Conservation (phyloP, 1,140 invertebrate genomes). For the Tribolium castaneum region DNA sequence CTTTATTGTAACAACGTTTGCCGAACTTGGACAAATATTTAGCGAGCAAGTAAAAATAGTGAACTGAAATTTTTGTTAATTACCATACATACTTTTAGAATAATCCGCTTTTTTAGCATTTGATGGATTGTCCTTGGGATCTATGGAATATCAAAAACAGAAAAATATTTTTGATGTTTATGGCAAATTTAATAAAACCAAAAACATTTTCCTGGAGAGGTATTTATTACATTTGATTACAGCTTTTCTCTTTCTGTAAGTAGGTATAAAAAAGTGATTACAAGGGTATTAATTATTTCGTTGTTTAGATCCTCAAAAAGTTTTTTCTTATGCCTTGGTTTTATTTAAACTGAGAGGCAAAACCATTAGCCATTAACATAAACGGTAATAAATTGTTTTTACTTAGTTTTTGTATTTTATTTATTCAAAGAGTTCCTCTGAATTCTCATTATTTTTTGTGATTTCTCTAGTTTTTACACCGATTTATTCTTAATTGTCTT, state of each 20-base stretch:
- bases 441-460: too few relatives aligned
- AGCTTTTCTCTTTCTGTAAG: background rate
- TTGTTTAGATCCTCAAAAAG: background rate
- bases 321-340: background rate
- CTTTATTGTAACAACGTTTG: background rate
- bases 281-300: background rate
- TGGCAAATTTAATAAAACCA: background rate
- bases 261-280: background rate
- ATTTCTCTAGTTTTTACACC: too few relatives aligned
- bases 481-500: too few relatives aligned
- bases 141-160: background rate
- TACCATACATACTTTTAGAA: background rate
- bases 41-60: background rate
- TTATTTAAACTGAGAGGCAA: background rate
- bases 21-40: background rate
- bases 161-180: background rate
- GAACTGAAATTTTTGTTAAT: background rate
- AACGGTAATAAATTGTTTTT: background rate
- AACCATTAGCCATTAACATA: background rate
- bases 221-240: background rate
- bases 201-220: background rate
- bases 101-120: background rate
- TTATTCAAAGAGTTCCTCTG: too few relatives aligned
- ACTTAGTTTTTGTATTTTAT: background rate
- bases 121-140: background rate